A percentile compares a stretch with the other conserved stretches of the same genome.
Conservation (phyloP, 2,113 vertebrate species). For the Corapipo altera region DNA sequence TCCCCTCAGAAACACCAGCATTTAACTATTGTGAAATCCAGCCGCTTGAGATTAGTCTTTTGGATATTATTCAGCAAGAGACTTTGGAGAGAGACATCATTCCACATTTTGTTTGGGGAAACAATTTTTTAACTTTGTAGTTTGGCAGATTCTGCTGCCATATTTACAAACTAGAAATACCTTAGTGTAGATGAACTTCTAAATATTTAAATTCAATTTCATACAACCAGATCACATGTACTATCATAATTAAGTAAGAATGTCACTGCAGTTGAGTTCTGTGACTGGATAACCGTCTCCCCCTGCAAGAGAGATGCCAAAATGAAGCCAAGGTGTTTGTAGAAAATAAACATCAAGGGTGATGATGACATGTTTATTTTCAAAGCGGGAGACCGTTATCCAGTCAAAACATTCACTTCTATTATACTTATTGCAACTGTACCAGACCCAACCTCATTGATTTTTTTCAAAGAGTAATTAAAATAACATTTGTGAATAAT, state of each 20-base stretch:
- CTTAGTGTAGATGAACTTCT: constrained; percentile 61
- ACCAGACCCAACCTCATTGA: constrained; percentile 51
- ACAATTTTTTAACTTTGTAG: constrained; percentile 63
- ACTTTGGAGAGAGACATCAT: constrained; percentile 31
- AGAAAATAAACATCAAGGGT: constrained; percentile 72
- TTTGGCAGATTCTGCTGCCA: constrained; percentile 53
- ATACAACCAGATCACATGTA: constrained; percentile 71
- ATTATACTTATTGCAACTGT: constrained; percentile 55
- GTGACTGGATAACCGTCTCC: constrained; percentile 66
- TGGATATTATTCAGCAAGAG: constrained; percentile 21
- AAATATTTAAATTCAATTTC: constrained; percentile 77
- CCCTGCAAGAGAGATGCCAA: constrained; percentile 67
- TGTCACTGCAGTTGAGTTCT: constrained; percentile 64
- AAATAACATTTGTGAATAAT: constrained; percentile 69
- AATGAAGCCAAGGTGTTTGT: constrained; percentile 67
- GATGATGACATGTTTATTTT: constrained; percentile 74
- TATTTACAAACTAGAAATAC: constrained; percentile 66
- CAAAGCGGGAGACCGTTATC: constrained; percentile 70
- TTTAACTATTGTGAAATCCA: constrained; percentile 40
- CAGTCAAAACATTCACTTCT: constrained; percentile 54
- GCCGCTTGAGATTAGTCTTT: not conserved
- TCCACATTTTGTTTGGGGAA: constrained; percentile 49
- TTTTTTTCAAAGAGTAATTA: constrained; percentile 69
- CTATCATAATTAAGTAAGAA: constrained; percentile 72
- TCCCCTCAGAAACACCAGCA: not conserved